phyloP scores from a whole-genome alignment of 2,797 vertebrate genomes.

The Coregonus sp. region DNA sequence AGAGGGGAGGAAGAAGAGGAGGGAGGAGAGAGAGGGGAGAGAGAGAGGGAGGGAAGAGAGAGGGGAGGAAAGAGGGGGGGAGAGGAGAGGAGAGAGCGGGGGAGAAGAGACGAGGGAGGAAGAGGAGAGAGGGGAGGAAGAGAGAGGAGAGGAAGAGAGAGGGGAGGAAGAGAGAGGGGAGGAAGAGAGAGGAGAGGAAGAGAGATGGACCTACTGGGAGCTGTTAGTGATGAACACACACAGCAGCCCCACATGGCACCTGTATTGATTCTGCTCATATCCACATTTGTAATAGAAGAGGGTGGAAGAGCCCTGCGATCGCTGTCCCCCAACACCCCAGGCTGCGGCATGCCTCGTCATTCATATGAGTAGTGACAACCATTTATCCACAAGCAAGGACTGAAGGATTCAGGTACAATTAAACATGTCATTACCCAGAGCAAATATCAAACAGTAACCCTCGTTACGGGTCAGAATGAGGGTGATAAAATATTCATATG shows the following conservation, averaged over 20 bases:
- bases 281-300: conserved; percentile 32
- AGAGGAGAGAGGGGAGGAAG: not conserved
- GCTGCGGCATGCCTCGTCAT: conserved; percentile 30
- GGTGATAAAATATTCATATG: not conserved
- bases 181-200: not conserved
- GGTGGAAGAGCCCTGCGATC: conserved; percentile 23
- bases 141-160: not conserved
- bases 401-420: conserved; percentile 9
- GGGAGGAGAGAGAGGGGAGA: no score
- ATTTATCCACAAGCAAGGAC: conserved; percentile 20
- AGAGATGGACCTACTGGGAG: not conserved
- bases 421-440: not conserved
- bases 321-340: conserved; percentile 24
- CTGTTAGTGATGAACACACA: conserved; percentile 4
- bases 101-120: no score
- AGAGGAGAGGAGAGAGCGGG: not conserved
- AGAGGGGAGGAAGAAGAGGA: not conserved
- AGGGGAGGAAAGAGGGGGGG: no score
- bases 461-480: not conserved
- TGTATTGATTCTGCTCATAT: conserved; percentile 35
- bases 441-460: not conserved
- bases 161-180: not conserved
- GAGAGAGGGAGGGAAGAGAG: no score
- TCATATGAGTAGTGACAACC: conserved; percentile 34
- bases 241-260: conserved; percentile 19